Base-by-base conservation (phyloP, 2,113 vertebrate species). In the Sceloporus undulatus region DNA sequence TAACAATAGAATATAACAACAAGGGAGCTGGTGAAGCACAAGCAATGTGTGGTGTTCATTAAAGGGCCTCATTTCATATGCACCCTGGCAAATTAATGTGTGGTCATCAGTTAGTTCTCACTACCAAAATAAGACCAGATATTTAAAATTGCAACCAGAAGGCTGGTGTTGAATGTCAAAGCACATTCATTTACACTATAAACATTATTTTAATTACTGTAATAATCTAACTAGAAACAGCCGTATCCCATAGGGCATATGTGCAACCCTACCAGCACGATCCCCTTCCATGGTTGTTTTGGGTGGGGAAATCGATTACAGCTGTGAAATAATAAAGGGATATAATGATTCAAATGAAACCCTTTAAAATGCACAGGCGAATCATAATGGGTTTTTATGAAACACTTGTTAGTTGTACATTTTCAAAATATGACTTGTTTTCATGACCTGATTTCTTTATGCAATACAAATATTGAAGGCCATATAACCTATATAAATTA, bases 131-230 rank as follows among this genome's bases (percentile, higher is more conserved):
- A 3, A 79, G 62, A 25, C 68, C 19, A 66, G 56, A 70, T 79
- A 71, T 70, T 79, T n/a, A 71, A 71, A 86, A 86, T 27, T 16
- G 42, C 9, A 79, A 70, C 38, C 76, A 66, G 65, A 86, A 76
- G 9, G 19, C 40, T 78, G 40, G 66, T 78, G 11, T 21, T 86
- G 75, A 68, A 48, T 48, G 40, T 70, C 27, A 52, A 52, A 79
- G 52, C 9, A 14, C 40, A 52, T 3, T 29, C 18, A 86, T 34
- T n/a, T 78, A 76, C 18, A 68, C 29, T 52, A 68, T 68, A 86
- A 29, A 52, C 65, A 86, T 66, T 77, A 11, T 52, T 77, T 86
- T 79, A 68, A 73, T 80, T 87, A 59, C 52, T 7, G 19, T 4
- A 56, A 27, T 38, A 40, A 74, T 82, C 65, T 68, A 66, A 66